A percentile compares a stretch with the other conserved stretches of the same genome.
Evolutionary conservation across 2,113 vertebrate genomes (phyloP).

Genomic region (Chelonoidis abingdonii): DNA sequence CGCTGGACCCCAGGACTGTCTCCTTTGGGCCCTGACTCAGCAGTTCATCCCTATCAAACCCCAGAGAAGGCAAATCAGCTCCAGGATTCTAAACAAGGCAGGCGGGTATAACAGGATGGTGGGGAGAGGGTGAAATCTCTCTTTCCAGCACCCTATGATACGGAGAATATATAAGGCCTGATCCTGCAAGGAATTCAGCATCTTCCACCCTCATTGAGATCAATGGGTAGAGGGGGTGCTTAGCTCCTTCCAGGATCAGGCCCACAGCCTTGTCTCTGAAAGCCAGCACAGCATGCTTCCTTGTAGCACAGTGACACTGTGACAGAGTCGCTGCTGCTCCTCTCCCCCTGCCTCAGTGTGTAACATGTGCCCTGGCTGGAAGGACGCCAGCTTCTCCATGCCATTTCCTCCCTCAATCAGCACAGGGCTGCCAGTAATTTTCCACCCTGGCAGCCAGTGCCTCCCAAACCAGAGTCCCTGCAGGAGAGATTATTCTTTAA

Average conservation of each 20-base stretch:
- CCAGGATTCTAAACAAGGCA: not conserved
- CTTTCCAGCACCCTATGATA: not conserved
- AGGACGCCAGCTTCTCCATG: accelerated
- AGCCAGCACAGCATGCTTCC: accelerated
- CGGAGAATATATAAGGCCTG: not conserved
- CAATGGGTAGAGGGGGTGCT: accelerated
- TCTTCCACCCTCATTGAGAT: not conserved
- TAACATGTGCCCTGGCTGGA: conserved; percentile 3
- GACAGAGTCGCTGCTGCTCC: not conserved
- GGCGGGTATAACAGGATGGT: not conserved
- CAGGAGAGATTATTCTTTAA: not conserved
- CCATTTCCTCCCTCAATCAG: not conserved
- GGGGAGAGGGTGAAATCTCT: no score
- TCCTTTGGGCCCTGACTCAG: not conserved
- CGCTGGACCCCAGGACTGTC: not conserved
- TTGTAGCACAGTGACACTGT: not conserved
- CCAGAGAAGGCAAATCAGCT: not conserved
- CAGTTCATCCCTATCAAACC: not conserved
- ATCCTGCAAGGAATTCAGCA: not conserved
- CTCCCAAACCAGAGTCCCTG: not conserved
- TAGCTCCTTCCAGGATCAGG: accelerated
- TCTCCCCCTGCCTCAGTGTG: not conserved
- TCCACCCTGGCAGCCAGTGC: conserved; percentile 50
- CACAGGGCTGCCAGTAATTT: conserved; percentile 39
- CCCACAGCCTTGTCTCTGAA: not conserved